Conservation (phyloP, 2,113 vertebrate species). For the Jaculus jaculus region DNA sequence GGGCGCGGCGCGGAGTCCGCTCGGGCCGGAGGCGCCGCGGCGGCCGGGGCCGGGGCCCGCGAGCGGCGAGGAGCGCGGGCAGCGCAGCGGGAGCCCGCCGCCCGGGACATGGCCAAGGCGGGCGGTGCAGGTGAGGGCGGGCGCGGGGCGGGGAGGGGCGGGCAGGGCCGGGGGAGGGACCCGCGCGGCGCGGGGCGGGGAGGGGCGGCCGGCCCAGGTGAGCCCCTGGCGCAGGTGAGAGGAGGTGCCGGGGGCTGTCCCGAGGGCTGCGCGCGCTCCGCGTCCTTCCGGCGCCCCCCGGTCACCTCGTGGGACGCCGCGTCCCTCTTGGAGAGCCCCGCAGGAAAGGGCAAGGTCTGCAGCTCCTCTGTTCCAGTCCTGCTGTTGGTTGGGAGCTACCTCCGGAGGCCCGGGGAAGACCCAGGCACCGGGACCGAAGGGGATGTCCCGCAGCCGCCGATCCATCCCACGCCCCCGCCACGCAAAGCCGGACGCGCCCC, state of each 20-base stretch:
- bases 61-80: slow-evolving; percentile 60
- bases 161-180: slow-evolving; percentile 50
- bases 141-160: background rate
- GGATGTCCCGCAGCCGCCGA: slow-evolving; percentile 30
- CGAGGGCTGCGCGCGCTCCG: background rate
- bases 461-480: slow-evolving; percentile 40
- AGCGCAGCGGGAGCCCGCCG: slow-evolving; percentile 67
- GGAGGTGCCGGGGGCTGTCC: background rate
- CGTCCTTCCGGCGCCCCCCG: slow-evolving; percentile 59
- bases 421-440: background rate
- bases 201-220: slow-evolving; percentile 20
- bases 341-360: slow-evolving; percentile 33
- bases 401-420: background rate
- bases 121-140: slow-evolving; percentile 80
- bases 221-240: slow-evolving; percentile 41
- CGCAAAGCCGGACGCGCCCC: slow-evolving; percentile 65
- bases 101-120: slow-evolving; percentile 81
- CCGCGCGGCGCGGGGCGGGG: slow-evolving; percentile 40
- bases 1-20: slow-evolving; percentile 67
- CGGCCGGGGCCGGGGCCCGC: slow-evolving; percentile 45
- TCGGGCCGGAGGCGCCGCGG: slow-evolving; percentile 62
- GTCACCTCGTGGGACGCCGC: slow-evolving; percentile 64
- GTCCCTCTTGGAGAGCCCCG: background rate
- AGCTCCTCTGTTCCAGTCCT: background rate
- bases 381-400: background rate